These are phyloP conservation scores for Enteromius viviparus DNA, from an alignment of 2,797 vertebrate genomes.

Conservation along the genomic window DNA sequence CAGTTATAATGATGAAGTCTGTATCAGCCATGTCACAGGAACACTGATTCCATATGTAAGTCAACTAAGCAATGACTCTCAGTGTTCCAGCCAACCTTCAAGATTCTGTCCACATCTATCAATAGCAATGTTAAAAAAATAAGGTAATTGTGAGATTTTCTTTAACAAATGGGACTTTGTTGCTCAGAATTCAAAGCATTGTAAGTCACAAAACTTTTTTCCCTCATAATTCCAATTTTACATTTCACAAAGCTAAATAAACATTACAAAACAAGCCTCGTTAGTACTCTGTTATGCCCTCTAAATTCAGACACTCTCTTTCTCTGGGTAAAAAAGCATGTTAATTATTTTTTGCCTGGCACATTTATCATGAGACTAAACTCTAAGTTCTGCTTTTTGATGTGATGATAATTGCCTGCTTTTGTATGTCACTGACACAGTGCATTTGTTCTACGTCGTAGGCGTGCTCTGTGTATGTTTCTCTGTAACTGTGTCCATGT, in stretches of 20 bases:
- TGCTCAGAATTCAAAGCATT: background rate
- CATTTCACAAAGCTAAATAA: background rate
- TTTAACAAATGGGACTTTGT: background rate
- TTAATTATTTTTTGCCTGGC: conserved; percentile 65
- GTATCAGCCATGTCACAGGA: conserved; percentile 33
- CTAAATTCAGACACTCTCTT: conserved; percentile 55
- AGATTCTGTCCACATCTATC: conserved; percentile 1
- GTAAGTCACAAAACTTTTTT: background rate
- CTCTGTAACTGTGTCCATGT: too few relatives aligned
- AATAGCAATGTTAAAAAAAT: background rate
- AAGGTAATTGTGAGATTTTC: background rate
- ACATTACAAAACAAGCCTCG: conserved; percentile 54
- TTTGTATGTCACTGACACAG: background rate
- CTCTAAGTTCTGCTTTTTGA: conserved; percentile 14
- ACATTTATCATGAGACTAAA: conserved; percentile 3
- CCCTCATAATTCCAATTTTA: background rate
- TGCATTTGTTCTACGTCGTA: too few relatives aligned
- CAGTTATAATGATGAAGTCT: conserved; percentile 54
- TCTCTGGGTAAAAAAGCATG: conserved; percentile 44
- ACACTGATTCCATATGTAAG: conserved; percentile 45
- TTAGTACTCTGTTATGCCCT: conserved; percentile 24
- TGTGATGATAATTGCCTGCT: background rate
- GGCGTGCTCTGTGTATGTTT: too few relatives aligned
- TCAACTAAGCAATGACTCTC: conserved; percentile 33
- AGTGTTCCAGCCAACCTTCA: conserved; percentile 45